Percentiles rank a stretch among this genome's conserved stretches.
These are phyloP conservation scores for Phalera bucephala DNA, from an alignment of 2,888 invertebrate species.

Conservation along the genomic window DNA sequence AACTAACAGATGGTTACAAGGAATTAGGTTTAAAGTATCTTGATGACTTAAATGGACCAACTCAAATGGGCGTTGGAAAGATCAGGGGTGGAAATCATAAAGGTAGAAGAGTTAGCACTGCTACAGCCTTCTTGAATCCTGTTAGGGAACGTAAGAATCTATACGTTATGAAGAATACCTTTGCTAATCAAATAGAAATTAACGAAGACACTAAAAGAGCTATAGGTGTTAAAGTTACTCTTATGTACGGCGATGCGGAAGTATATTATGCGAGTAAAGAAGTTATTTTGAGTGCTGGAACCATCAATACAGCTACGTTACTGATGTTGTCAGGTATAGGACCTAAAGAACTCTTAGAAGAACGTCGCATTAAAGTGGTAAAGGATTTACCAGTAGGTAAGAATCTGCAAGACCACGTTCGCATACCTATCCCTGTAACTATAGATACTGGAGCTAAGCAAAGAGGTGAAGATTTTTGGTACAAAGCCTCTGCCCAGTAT, in stretches of 20 bases:
- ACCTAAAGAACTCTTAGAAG: slow-evolving; percentile 51
- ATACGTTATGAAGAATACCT: slow-evolving; percentile 57
- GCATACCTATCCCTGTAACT: slow-evolving; percentile 66
- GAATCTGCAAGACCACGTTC: slow-evolving; percentile 75
- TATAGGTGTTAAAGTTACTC: slow-evolving; percentile 50
- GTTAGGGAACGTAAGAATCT: slow-evolving; percentile 56
- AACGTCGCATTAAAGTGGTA: slow-evolving; percentile 49
- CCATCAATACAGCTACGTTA: slow-evolving; percentile 62
- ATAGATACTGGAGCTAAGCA: slow-evolving; percentile 55
- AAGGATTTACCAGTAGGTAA: slow-evolving; percentile 64
- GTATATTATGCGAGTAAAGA: slow-evolving; percentile 57
- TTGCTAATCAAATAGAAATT: slow-evolving; percentile 45
- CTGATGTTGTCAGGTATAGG: slow-evolving; percentile 70
- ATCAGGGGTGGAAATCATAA: slow-evolving; percentile 75
- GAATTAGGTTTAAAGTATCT: slow-evolving; percentile 76
- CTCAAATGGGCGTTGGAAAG: slow-evolving; percentile 80
- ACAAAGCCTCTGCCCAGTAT: slow-evolving; percentile 62
- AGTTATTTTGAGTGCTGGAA: slow-evolving; percentile 64
- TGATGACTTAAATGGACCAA: slow-evolving; percentile 63
- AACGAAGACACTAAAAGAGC: slow-evolving; percentile 43
- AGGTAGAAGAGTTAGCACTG: slow-evolving; percentile 80
- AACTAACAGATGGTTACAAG: slow-evolving; percentile 62
- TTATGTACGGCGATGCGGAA: slow-evolving; percentile 43
- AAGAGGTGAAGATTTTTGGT: slow-evolving; percentile 55
- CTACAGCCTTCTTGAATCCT: slow-evolving; percentile 73